Base-by-base conservation (phyloP, 2,888 invertebrate species). In the Thecophora atra region DNA sequence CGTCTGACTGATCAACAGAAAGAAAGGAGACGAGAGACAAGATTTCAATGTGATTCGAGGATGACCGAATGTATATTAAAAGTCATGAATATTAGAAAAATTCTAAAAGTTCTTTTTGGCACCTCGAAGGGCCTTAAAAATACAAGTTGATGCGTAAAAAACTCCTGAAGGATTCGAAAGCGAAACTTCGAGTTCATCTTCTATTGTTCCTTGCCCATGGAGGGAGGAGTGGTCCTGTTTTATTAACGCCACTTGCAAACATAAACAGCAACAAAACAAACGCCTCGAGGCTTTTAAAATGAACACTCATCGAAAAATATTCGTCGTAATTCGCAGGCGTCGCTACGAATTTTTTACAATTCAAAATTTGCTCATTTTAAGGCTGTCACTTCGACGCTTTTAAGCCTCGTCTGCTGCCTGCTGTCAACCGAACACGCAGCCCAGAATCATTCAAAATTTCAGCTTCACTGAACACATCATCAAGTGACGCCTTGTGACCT, bases 391-490 rank as follows among this genome's bases (percentile, higher is more conserved):
- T 69, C 60, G 47, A 62, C 69, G 51, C 69, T 69, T 69, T 47
- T 28, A 51, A 47, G 24, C 26, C 28, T 30, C 24, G 69, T 19
- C 54, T 21, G 54, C 54, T 26, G 51, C 65, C 54, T 54, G 37
- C 52, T 54, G 52, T n/a, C 54, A 37, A 21, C 37, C 44, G 54
- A 17, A 30, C 37, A 30, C 37, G 24, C 67, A 37, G 30, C 54
- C 37, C 67, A 56, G 52, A 54, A 67, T 19, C 52, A 67, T n/a
- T n/a, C 21, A 42, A 67, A 71, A 75, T 83, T 82, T 84, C 80
- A 82, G 81, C 81, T 78, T 81, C 77, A 80, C 72, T 81, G 82
- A 73, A 73, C 68, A 64, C 62, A 42, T 64, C 58, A 51, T 30
- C 26, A 17, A n/a, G n/a, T n/a, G n/a, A 52, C 42, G 54, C 67